phyloP scores from a whole-genome alignment of 2,113 vertebrate species.

The Sialia sialis region DNA sequence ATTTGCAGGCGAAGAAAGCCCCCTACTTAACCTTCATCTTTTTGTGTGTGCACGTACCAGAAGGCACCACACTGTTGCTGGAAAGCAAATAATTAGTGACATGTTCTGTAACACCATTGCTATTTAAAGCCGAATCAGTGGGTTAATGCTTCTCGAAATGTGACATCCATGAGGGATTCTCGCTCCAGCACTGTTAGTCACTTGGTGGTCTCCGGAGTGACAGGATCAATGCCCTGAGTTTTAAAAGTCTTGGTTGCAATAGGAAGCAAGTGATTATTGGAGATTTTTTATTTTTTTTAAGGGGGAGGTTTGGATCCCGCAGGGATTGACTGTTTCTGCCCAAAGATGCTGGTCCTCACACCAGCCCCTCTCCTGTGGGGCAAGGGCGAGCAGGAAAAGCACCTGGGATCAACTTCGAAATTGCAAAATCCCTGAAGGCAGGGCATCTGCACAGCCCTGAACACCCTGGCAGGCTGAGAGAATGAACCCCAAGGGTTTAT shows the following conservation, averaged over 20 bases:
- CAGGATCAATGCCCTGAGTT: conserved; percentile 20
- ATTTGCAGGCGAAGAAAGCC: conserved; percentile 56
- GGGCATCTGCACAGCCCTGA: neutral
- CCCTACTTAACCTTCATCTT: conserved; percentile 66
- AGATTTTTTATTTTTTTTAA: neutral
- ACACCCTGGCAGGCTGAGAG: neutral
- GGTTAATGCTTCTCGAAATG: conserved; percentile 60
- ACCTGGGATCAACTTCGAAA: neutral
- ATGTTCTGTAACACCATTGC: conserved; percentile 58
- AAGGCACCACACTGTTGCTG: conserved; percentile 64
- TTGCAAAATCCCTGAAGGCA: neutral
- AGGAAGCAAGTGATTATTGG: conserved; percentile 21
- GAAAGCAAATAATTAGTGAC: conserved; percentile 70
- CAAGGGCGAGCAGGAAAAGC: neutral
- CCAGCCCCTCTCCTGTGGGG: neutral
- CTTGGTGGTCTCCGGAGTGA: conserved; percentile 53
- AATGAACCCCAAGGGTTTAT: neutral
- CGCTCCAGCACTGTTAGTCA: conserved; percentile 8
- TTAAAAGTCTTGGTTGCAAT: neutral
- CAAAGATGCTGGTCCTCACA: neutral
- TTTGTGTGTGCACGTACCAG: conserved; percentile 60
- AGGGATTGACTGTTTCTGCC: neutral
- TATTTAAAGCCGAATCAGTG: conserved; percentile 65
- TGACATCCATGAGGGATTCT: conserved; percentile 54
- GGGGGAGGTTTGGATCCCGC: neutral